Evolutionary conservation across 1,140 invertebrate species (phyloP).

Genomic region (Myzus persicae): DNA sequence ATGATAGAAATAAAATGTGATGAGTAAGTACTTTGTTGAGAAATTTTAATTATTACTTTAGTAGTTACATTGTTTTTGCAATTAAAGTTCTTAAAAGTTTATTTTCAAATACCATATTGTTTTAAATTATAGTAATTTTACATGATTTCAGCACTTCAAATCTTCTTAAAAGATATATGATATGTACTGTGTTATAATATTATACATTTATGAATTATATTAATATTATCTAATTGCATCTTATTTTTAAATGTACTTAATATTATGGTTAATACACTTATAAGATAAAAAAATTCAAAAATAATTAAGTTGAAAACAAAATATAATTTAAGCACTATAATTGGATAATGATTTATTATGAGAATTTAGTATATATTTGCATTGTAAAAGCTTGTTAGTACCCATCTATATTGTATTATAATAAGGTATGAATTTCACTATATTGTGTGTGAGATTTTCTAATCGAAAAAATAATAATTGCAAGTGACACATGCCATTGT

Average conservation of each 20-base stretch:
- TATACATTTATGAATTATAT: neutral
- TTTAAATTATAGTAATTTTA: neutral
- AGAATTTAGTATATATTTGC: neutral
- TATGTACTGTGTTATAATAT: too few species aligned
- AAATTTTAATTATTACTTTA: neutral
- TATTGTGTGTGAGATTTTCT: neutral
- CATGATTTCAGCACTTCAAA: neutral
- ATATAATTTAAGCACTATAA: neutral
- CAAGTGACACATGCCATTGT: neutral
- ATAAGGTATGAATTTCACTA: neutral
- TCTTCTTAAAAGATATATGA: neutral
- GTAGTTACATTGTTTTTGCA: neutral
- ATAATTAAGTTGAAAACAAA: neutral
- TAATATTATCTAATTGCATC: neutral
- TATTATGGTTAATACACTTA: neutral
- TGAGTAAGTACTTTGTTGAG: neutral
- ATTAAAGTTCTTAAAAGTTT: neutral
- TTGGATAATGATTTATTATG: conserved; percentile 1
- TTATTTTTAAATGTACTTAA: neutral
- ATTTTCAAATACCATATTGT: neutral
- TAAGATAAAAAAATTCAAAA: neutral
- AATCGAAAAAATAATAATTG: neutral
- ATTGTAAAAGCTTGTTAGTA: neutral
- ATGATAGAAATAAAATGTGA: neutral
- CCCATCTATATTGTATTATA: neutral